phyloP scores from a whole-genome alignment of 2,888 invertebrate species.

The Embidobia sp. region DNA sequence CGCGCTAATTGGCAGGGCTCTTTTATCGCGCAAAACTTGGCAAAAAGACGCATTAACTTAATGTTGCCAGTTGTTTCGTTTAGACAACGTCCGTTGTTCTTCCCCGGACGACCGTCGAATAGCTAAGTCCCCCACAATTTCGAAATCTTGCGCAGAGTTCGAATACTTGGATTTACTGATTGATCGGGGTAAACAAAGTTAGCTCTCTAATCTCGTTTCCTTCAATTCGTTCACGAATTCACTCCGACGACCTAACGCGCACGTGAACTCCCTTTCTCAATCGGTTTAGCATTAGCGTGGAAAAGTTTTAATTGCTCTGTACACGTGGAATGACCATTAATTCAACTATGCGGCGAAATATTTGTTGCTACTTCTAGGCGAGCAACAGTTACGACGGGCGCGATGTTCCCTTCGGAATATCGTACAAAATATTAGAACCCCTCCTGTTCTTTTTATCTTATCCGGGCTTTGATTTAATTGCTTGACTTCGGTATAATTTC shows the following conservation, averaged over 20 bases:
- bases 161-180: slow-evolving; percentile 76
- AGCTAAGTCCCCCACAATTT: slow-evolving; percentile 41
- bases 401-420: too few relatives aligned
- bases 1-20: slow-evolving; percentile 25
- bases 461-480: too few relatives aligned
- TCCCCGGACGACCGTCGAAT: slow-evolving; percentile 20
- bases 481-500: too few relatives aligned
- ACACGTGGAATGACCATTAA: slow-evolving; percentile 76
- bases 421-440: too few relatives aligned
- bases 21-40: slow-evolving; percentile 24
- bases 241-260: slow-evolving; percentile 66
- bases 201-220: slow-evolving; percentile 78
- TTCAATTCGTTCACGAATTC: slow-evolving; percentile 75
- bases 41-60: slow-evolving; percentile 35
- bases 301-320: slow-evolving; percentile 78
- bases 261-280: slow-evolving; percentile 70
- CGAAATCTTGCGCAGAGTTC: slow-evolving; percentile 55
- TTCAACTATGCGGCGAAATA: slow-evolving; percentile 39
- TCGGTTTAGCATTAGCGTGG: slow-evolving; percentile 78
- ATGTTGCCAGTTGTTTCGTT: slow-evolving; percentile 26
- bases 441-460: too few relatives aligned
- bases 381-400: slow-evolving; percentile 7
- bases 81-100: slow-evolving; percentile 32
- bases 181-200: slow-evolving; percentile 78
- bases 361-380: slow-evolving; percentile 14